phyloP scores from a whole-genome alignment of 2,113 vertebrate species.

The Alectura lathami region DNA sequence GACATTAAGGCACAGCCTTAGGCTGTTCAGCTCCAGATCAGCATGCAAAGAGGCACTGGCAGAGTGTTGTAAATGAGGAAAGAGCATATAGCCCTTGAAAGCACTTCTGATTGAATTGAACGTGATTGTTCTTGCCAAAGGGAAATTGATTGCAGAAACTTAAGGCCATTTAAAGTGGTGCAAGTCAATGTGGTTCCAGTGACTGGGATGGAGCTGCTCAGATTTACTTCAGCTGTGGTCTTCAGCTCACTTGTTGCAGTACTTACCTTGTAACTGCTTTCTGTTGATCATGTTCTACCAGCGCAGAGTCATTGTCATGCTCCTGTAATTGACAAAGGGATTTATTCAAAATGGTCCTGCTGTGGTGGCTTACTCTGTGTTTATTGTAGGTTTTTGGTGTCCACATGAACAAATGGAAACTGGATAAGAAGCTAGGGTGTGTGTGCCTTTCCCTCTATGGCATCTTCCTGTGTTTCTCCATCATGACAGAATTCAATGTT shows the following conservation, averaged over 20 bases:
- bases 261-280: not conserved
- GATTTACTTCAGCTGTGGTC: not conserved
- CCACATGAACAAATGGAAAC: conserved; percentile 94
- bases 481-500: conserved; percentile 99
- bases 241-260: not conserved
- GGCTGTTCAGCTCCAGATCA: not conserved
- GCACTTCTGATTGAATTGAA: not conserved
- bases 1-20: not conserved
- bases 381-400: conserved; percentile 89
- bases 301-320: not conserved
- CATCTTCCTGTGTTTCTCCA: conserved; percentile 97
- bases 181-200: not conserved
- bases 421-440: conserved; percentile 91
- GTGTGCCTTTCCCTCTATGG: conserved; percentile 90
- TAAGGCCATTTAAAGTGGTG: not conserved
- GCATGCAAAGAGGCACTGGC: not conserved
- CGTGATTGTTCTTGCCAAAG: not conserved
- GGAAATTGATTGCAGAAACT: not conserved
- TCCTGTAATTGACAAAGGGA: not conserved
- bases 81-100: not conserved
- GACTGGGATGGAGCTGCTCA: not conserved
- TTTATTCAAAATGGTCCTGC: not conserved
- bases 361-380: conserved; percentile 23
- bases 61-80: not conserved
- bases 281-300: not conserved